A percentile compares a stretch with the other conserved stretches of the same genome.
phyloP scores from a whole-genome alignment of 1,140 invertebrate species.

The Drosophila leontia region DNA sequence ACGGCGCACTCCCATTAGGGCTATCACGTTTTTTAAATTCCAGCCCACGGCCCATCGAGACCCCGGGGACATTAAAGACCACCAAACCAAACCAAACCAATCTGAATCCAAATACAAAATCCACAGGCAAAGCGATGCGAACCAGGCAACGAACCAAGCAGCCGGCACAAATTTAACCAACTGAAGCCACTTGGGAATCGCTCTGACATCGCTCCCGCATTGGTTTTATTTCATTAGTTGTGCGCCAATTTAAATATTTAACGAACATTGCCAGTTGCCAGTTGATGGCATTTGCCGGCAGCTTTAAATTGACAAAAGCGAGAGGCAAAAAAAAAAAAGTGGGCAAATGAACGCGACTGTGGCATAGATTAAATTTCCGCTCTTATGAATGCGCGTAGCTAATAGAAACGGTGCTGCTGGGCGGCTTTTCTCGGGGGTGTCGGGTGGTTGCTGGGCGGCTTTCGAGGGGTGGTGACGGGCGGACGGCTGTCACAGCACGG shows the following conservation, averaged over 20 bases:
- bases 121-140: constrained; percentile 3
- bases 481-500: constrained; percentile 30
- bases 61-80: constrained; percentile 36
- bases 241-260: constrained; percentile 81
- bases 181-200: constrained; percentile 58
- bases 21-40: constrained; percentile 8
- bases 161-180: constrained; percentile 61
- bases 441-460: neutral
- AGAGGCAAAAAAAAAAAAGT: constrained; percentile 1
- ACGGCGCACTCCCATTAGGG: neutral
- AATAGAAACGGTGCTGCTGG: constrained; percentile 62
- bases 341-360: constrained; percentile 40
- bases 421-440: constrained; percentile 8
- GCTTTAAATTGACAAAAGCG: constrained; percentile 74
- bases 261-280: constrained; percentile 59
- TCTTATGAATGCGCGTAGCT: constrained; percentile 76
- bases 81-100: constrained; percentile 8
- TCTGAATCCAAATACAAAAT: constrained; percentile 2
- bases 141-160: constrained; percentile 39
- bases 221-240: constrained; percentile 79
- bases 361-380: constrained; percentile 79
- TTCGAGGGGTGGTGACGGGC: neutral
- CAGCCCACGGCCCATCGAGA: neutral
- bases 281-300: constrained; percentile 68
- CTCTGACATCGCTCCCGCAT: constrained; percentile 53